phyloP scores from a whole-genome alignment of 2,113 vertebrate genomes.

The Sprattus sprattus region DNA sequence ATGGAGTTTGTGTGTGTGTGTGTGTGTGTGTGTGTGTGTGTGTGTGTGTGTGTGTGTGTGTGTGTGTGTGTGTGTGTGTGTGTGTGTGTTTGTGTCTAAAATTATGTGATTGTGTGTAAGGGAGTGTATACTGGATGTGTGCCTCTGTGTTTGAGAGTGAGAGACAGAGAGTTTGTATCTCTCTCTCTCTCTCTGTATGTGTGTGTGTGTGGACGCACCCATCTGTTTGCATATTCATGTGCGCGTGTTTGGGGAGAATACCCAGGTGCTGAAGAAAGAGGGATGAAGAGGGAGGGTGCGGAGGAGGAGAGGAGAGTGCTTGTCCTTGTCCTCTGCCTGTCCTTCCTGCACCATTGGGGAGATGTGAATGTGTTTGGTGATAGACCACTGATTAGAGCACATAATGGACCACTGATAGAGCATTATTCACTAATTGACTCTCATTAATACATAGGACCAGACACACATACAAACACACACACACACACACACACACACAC shows the following conservation, averaged over 20 bases:
- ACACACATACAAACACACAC: not conserved
- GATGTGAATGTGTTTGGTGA: not conserved
- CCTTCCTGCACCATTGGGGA: not conserved
- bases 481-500: not conserved
- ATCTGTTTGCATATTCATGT: not conserved
- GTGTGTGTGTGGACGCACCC: not conserved
- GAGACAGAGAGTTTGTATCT: not conserved
- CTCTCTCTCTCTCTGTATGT: not conserved
- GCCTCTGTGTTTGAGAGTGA: not conserved
- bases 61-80: not conserved
- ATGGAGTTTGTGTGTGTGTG: not conserved
- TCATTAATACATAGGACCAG: not conserved
- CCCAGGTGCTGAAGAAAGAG: not conserved
- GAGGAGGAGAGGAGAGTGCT: not conserved
- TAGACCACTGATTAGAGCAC: too few relatives aligned
- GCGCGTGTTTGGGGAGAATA: not conserved
- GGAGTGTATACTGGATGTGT: not conserved
- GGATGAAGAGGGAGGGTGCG: not conserved
- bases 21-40: conserved; percentile 1
- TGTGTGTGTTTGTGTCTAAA: not conserved
- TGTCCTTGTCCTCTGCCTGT: not conserved
- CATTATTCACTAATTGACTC: not conserved
- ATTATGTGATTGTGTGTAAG: not conserved
- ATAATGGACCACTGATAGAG: too few relatives aligned
- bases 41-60: not conserved